Conservation (phyloP, 1,140 invertebrate species). For the Euwallacea similis region DNA sequence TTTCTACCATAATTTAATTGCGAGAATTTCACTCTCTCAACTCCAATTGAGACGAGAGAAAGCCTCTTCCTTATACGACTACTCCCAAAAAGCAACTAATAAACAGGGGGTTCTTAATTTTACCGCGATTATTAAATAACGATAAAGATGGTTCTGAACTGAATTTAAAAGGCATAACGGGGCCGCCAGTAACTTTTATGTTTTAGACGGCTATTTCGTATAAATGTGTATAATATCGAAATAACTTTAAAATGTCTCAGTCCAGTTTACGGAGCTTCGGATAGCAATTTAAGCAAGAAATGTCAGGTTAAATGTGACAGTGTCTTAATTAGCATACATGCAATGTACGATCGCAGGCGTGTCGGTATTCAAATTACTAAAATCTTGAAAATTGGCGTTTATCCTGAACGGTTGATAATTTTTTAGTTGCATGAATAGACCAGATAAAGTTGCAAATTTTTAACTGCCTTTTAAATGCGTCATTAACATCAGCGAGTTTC, state of each 20-base stretch:
- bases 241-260: constrained; percentile 33
- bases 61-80: too few relatives aligned
- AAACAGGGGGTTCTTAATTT: too few relatives aligned
- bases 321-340: constrained; percentile 42
- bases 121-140: constrained; percentile 12
- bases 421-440: too few relatives aligned
- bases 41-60: too few relatives aligned
- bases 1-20: too few relatives aligned
- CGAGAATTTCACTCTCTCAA: too few relatives aligned
- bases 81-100: too few relatives aligned
- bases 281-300: constrained; percentile 34
- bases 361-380: constrained; percentile 7
- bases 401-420: not conserved
- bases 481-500: too few relatives aligned
- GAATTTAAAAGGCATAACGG: constrained; percentile 27
- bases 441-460: too few relatives aligned
- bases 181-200: constrained; percentile 33
- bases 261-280: constrained; percentile 24
- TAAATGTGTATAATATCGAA: constrained; percentile 37
- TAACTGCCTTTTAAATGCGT: too few relatives aligned
- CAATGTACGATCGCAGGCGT: constrained; percentile 4
- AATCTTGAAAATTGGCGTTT: not conserved
- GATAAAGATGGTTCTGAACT: constrained; percentile 7
- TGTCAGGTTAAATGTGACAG: constrained; percentile 36
- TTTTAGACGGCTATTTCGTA: constrained; percentile 33